Percentiles rank a stretch among this genome's conserved stretches.
phyloP scores from a whole-genome alignment of 2,797 vertebrate species.

The Enteromius mattozi region DNA sequence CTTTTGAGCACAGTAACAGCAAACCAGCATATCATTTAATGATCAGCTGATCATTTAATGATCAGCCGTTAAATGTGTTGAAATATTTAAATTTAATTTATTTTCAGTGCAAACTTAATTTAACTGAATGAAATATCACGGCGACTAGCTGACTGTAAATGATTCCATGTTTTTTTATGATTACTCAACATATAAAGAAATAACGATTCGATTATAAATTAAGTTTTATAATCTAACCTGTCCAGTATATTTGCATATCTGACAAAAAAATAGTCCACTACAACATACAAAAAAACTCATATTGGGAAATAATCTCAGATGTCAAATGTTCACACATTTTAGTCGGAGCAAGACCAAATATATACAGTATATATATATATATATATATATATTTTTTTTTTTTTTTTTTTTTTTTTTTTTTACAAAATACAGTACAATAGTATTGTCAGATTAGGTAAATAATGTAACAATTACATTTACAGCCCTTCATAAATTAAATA shows the following conservation, averaged over 20 bases:
- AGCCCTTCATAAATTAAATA: neutral
- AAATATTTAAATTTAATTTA: neutral
- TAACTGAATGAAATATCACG: neutral
- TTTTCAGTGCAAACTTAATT: neutral
- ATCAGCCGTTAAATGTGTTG: neutral
- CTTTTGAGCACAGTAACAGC: neutral
- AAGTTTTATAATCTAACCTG: neutral
- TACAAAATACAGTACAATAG: too few relatives aligned
- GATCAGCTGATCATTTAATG: slow-evolving; percentile 33
- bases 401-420: too few relatives aligned
- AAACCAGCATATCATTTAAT: slow-evolving; percentile 26
- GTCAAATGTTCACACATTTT: neutral
- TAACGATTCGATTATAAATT: neutral
- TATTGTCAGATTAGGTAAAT: too few relatives aligned
- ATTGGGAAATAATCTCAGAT: neutral
- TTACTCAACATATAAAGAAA: neutral
- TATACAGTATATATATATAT: too few relatives aligned
- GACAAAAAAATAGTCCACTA: neutral
- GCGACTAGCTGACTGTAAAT: neutral
- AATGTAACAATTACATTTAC: neutral
- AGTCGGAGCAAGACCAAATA: neutral
- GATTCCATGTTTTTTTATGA: neutral
- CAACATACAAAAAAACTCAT: neutral
- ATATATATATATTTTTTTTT: too few relatives aligned
- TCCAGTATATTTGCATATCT: neutral